Evolutionary conservation across 2,888 invertebrate genomes (phyloP), one percentile per base, ranked within the genome.

Genomic region (Rotaria magnacalcarata): DNA sequence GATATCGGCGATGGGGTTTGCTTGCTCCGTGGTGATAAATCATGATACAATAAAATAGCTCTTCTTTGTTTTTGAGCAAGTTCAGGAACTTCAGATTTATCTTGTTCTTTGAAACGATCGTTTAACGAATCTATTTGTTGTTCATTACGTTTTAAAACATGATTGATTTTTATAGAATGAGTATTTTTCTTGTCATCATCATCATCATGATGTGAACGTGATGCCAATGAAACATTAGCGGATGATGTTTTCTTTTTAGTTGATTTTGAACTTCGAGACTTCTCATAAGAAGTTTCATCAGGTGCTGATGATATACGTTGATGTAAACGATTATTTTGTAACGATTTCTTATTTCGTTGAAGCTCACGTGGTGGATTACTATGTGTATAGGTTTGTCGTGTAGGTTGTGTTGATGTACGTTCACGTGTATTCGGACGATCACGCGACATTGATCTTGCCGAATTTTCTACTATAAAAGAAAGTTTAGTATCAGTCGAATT

Each of bases 281-380:
- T 47, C n/a, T 11, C 11, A 47, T 80, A 47, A 47, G 80, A 80
- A n/a, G 24, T 47, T 47, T 47, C 47, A n/a, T 80, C 80, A 4
- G 43, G 47, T n/a, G 80, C 80, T 11, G 80, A 80, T 43, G 80
- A 43, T n/a, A 80, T 16, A 80, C 80, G 80, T 8, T 24, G 11
- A 24, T n/a, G 47, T 43, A 10, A 4, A 8, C 4, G 47, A 24
- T 24, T n/a, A 4, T 10, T 8, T 34, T 67, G 1, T 11, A n/a
- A n/a, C 0, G 8, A 47, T 43, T 21, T 43, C 11, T 34, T 24
- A 47, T 47, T 10, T n/a, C 24, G 47, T 14, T 2, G 24, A n/a
- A 80, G 47, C 47, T 47, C 80, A 47, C 80, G 47, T 14, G 80
- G 80, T 14, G 8, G 80, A 80, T 47, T 80, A 80, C 80, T 80